Evolutionary conservation across 2,113 vertebrate species (phyloP).

Genomic region (Panurus biarmicus): DNA sequence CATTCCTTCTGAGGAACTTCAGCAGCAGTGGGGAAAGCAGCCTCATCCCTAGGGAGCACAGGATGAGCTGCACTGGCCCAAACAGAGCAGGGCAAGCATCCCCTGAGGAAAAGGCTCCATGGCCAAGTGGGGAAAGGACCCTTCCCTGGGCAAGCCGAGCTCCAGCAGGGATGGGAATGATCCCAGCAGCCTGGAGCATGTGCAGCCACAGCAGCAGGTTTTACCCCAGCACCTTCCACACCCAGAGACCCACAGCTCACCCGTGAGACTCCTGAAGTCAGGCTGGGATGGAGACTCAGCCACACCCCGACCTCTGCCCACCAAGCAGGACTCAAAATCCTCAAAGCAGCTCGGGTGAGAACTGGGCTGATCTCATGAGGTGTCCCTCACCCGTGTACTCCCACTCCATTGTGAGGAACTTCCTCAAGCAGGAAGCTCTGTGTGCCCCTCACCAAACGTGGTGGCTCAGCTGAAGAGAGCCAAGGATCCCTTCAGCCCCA

Average conservation of each 20-base stretch:
- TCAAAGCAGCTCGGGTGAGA: not conserved
- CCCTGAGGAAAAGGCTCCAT: not conserved
- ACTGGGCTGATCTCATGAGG: not conserved
- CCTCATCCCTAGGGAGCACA: not conserved
- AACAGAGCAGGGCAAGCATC: not conserved
- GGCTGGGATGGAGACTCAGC: not conserved
- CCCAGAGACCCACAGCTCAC: not conserved
- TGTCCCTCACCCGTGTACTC: not conserved
- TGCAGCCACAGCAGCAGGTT: not conserved
- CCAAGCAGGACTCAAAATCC: not conserved
- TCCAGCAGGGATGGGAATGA: not conserved
- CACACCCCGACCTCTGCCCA: not conserved
- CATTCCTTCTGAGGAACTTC: not conserved
- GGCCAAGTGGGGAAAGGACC: not conserved
- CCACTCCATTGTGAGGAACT: not conserved
- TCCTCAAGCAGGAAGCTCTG: not conserved
- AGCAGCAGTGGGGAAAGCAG: not conserved
- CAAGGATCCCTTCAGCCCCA: not conserved
- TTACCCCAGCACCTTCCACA: not conserved
- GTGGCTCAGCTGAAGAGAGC: not conserved
- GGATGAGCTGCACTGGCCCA: not conserved
- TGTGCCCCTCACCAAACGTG: fast-evolving
- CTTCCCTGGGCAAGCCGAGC: not conserved
- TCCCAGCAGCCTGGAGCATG: not conserved
- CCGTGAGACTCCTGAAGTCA: not conserved